Conservation (phyloP, 2,888 invertebrate species). For the Didymodactylos carnosus region DNA sequence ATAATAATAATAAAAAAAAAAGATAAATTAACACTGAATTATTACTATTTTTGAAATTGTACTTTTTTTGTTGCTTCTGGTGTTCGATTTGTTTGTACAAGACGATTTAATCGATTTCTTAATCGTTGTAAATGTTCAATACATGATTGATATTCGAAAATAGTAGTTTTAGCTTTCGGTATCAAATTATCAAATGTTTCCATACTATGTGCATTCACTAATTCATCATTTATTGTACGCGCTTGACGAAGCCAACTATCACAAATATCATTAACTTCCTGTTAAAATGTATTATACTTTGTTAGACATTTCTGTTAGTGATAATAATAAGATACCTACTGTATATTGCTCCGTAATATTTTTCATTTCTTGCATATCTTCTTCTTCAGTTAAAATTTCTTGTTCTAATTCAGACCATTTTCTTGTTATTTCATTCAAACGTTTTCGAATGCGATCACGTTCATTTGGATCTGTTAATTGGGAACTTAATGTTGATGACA, state of each 20-base stretch:
- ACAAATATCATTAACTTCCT: too few species aligned
- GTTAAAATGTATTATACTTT: too few species aligned
- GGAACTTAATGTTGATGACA: neutral
- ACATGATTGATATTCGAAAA: neutral
- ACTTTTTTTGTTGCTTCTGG: neutral
- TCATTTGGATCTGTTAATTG: neutral
- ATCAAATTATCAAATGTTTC: neutral
- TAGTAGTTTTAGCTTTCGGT: neutral
- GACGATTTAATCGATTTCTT: neutral
- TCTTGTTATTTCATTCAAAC: neutral
- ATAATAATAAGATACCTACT: too few species aligned
- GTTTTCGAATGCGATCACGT: neutral
- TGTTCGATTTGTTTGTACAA: neutral
- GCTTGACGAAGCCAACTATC: too few species aligned
- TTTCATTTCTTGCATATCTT: neutral
- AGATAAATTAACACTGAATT: too few species aligned
- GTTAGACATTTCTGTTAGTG: too few species aligned
- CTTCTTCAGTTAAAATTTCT: neutral
- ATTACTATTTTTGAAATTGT: too few species aligned
- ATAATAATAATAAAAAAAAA: too few species aligned
- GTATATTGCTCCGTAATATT: neutral
- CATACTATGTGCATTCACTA: neutral
- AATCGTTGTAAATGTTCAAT: neutral
- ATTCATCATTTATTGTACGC: neutral
- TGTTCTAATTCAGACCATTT: neutral